Evolutionary conservation across 2,113 vertebrate genomes (phyloP).

Genomic region (Pelobates fuscus): DNA sequence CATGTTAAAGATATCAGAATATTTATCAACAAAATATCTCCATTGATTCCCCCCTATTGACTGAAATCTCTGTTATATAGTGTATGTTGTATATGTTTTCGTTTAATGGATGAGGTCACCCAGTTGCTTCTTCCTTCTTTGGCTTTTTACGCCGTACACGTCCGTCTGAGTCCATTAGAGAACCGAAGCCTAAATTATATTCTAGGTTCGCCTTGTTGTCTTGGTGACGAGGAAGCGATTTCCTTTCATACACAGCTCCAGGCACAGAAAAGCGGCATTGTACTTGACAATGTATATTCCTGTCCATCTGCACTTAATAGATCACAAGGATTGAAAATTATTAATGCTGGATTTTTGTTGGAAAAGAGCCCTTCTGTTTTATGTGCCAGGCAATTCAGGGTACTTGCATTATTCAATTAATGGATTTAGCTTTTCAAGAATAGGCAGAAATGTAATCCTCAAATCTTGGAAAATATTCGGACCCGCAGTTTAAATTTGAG

Average conservation of each 20-base stretch:
- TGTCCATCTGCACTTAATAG: slow-evolving; percentile 32
- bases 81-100: no score
- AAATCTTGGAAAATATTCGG: neutral
- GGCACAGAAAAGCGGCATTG: slow-evolving; percentile 25
- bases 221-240: slow-evolving; percentile 22
- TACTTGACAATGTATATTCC: slow-evolving; percentile 17
- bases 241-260: slow-evolving; percentile 27
- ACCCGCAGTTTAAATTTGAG: neutral
- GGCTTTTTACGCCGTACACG: neutral
- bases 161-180: slow-evolving; percentile 21
- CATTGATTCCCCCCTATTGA: no score
- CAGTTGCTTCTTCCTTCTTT: neutral
- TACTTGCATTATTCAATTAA: neutral
- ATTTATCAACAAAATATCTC: no score
- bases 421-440: neutral
- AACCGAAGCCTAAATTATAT: neutral
- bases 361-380: neutral
- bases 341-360: slow-evolving; percentile 9
- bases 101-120: no score
- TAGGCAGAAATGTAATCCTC: neutral
- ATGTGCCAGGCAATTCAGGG: neutral
- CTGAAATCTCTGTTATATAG: no score
- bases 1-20: no score
- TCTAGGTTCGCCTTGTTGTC: slow-evolving; percentile 30
- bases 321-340: slow-evolving; percentile 19